A percentile compares a stretch with the other conserved stretches of the same genome.
Evolutionary conservation across 2,113 vertebrate species (phyloP).

Genomic region (Petroica traversi): DNA sequence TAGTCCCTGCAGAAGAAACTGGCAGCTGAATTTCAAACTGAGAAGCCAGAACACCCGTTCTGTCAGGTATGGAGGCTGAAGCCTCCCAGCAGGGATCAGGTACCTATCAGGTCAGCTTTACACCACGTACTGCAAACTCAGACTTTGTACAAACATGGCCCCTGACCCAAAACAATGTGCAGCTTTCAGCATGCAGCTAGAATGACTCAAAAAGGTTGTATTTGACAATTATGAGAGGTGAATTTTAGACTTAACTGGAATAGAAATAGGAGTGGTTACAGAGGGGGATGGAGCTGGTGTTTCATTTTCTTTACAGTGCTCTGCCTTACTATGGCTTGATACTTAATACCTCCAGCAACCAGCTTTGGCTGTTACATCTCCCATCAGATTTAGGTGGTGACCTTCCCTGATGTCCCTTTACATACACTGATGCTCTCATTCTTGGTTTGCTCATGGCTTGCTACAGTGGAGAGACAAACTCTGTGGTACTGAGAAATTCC

Average conservation of each 20-base stretch:
- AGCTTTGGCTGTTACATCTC: background rate
- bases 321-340: background rate
- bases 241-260: background rate
- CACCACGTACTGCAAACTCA: background rate
- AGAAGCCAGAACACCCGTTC: background rate
- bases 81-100: accelerated
- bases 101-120: background rate
- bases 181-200: background rate
- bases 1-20: background rate
- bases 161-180: background rate
- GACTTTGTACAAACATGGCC: background rate
- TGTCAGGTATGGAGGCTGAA: accelerated
- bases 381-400: background rate
- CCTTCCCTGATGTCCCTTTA: background rate
- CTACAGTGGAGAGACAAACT: background rate
- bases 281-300: background rate
- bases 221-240: background rate
- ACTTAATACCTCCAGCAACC: background rate
- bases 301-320: background rate
- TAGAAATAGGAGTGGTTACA: background rate
- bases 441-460: background rate
- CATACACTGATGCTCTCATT: background rate
- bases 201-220: background rate
- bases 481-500: background rate
- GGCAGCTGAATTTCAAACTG: background rate